Evolutionary conservation across 2,888 invertebrate species (phyloP).

Genomic region (Athrips mouffetella): DNA sequence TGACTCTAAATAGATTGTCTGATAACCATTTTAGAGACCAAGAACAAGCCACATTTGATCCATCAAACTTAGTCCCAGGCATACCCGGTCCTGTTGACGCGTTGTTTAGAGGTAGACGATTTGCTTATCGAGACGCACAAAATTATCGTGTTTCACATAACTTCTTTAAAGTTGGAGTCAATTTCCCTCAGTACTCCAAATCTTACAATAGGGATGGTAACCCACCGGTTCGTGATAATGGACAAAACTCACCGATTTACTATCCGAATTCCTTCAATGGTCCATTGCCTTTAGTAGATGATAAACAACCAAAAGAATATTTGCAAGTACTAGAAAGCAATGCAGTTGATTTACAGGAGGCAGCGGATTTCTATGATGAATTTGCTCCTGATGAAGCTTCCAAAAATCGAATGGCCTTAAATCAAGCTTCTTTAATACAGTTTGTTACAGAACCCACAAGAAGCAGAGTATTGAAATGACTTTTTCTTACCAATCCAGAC

Average conservation of each 20-base stretch:
- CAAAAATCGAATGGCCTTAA: constrained; percentile 55
- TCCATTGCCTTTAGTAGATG: constrained; percentile 81
- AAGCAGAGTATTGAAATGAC: not conserved
- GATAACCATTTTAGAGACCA: constrained; percentile 46
- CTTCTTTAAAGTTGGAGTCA: constrained; percentile 47
- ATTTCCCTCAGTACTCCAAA: constrained; percentile 43
- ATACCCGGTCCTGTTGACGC: constrained; percentile 53
- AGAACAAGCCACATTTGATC: constrained; percentile 50
- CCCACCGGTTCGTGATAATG: constrained; percentile 85
- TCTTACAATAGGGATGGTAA: constrained; percentile 68
- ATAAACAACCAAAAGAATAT: constrained; percentile 36
- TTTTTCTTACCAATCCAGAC: not conserved
- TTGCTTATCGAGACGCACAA: constrained; percentile 50
- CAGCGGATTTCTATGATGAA: constrained; percentile 82
- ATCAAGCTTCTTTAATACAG: constrained; percentile 44
- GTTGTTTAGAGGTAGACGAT: constrained; percentile 43
- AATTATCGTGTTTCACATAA: constrained; percentile 48
- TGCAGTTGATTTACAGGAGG: constrained; percentile 73
- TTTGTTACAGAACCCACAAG: not conserved
- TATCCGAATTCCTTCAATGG: constrained; percentile 96
- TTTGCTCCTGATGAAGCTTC: constrained; percentile 57
- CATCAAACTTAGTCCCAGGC: constrained; percentile 57
- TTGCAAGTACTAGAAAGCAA: constrained; percentile 35
- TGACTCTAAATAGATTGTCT: constrained; percentile 46
- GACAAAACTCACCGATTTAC: constrained; percentile 93